Evolutionary conservation across 2,797 vertebrate species (phyloP).

Genomic region (Halcyon chelicuti): DNA sequence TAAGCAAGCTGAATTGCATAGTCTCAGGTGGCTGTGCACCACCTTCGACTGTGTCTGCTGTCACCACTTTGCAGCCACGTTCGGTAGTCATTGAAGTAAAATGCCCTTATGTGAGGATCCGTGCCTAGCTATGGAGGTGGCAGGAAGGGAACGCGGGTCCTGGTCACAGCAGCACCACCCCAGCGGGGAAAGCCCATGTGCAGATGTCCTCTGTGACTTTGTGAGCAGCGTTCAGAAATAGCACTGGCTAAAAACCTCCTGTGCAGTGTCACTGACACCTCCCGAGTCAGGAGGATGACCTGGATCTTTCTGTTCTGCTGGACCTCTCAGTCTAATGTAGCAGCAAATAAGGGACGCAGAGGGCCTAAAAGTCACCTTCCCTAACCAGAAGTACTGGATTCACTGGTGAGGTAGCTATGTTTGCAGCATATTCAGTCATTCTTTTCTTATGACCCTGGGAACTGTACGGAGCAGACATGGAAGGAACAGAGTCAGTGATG

Average conservation of each 20-base stretch:
- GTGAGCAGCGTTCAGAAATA: not conserved
- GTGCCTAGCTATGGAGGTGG: not conserved
- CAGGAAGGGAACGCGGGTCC: fast-evolving
- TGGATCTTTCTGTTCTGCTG: constrained; percentile 20
- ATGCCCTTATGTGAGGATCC: not conserved
- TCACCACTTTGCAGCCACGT: not conserved
- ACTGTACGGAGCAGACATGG: not conserved
- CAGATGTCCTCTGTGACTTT: constrained; percentile 40
- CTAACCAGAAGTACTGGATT: not conserved
- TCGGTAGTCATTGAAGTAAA: not conserved
- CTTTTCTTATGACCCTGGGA: not conserved
- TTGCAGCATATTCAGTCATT: not conserved
- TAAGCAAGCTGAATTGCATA: not conserved
- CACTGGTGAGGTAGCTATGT: not conserved
- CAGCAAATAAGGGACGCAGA: not conserved
- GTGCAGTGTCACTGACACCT: constrained; percentile 11
- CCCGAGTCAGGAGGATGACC: not conserved
- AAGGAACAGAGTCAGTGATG: not conserved
- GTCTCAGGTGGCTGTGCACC: fast-evolving
- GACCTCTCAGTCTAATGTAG: not conserved
- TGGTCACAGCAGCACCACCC: not conserved
- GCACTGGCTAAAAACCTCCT: not conserved
- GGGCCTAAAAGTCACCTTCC: not conserved
- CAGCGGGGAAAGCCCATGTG: not conserved
- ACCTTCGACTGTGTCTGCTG: not conserved